Conservation (phyloP, 2,888 invertebrate species). For the Meiosimyza platycephala region DNA sequence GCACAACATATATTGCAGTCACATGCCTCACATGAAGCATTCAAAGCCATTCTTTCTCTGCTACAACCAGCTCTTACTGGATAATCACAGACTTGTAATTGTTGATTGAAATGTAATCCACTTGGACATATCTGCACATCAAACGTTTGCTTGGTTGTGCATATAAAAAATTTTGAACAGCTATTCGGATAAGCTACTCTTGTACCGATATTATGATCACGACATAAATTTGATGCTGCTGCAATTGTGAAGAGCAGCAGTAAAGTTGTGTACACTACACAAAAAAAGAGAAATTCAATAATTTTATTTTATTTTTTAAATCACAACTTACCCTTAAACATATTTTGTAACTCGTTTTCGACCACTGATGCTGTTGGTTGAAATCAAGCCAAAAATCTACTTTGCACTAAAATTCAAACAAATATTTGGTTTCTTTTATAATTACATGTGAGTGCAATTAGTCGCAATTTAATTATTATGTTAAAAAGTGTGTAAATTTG, state of each 20-base stretch:
- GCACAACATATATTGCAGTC: constrained; percentile 45
- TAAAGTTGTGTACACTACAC: no score
- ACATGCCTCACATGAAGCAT: constrained; percentile 37
- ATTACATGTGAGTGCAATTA: background rate
- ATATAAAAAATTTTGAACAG: constrained; percentile 44
- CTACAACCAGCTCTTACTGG: constrained; percentile 40
- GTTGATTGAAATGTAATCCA: constrained; percentile 46
- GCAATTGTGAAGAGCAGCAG: background rate
- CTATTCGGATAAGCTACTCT: constrained; percentile 42
- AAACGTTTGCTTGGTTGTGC: constrained; percentile 30
- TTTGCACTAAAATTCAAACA: no score
- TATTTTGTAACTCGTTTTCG: background rate
- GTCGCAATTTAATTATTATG: constrained; percentile 10
- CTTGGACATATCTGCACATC: constrained; percentile 40
- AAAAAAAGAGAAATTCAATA: no score
- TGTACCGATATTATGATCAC: constrained; percentile 36
- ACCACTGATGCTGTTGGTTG: background rate
- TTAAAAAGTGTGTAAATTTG: background rate
- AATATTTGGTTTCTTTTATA: constrained; percentile 4
- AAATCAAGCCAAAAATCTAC: background rate
- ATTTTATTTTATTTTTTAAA: no score
- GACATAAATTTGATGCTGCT: constrained; percentile 37
- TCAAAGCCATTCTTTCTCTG: background rate
- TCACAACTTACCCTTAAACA: constrained; percentile 21
- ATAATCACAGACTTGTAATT: constrained; percentile 45